Evolutionary conservation across 2,888 invertebrate species (phyloP), one percentile per base, ranked within the genome.

Genomic region (Amblyjoppa fuscipennis): DNA sequence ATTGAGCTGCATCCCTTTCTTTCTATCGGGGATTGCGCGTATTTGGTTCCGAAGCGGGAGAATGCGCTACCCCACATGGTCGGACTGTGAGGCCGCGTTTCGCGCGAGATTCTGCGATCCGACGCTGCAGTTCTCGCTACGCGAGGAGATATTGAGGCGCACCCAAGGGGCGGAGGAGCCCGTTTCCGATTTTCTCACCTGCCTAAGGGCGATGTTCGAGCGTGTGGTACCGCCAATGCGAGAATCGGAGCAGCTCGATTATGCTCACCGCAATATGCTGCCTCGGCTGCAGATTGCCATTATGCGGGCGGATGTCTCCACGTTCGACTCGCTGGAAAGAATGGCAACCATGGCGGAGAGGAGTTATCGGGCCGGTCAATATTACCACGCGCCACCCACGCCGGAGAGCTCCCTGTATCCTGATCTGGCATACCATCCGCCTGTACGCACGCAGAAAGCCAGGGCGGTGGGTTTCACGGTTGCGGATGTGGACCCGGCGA

Each of bases 231-330:
- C 75, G 0, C n/a, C 16, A 0, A 41, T 75, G 34, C 53, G 13
- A 7, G 9, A 6, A 0, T 1, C 0, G 3, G 74, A 51, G 3
- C 74, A 78, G 9, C 4, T 85, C 9, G 49, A 56, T 1, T 16
- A 64, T 16, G 28, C 75, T 20, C 20, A 20, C 20, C 20, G 20
- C 20, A 20, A 20, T 20, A 20, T 20, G 20, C 20, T 20, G 20
- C 78, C 78, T 4, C 56, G 74, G 13, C 70, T 82, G 25, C 73
- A 79, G 56, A 25, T 20, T 0, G 68, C 69, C 0, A 82, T 79
- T 5, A 7, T 51, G 11, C 11, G 70, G 1, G 7, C 13, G 1
- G 59, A 59, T 1, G 6, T 66, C 0, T 0, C n/a, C 0, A 61
- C 5, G 11, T 25, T 78, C 0, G 41, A 71, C 0, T 49, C 20